Evolutionary conservation across 2,797 vertebrate species (phyloP).

Genomic region (Melanotaenia boesemani): DNA sequence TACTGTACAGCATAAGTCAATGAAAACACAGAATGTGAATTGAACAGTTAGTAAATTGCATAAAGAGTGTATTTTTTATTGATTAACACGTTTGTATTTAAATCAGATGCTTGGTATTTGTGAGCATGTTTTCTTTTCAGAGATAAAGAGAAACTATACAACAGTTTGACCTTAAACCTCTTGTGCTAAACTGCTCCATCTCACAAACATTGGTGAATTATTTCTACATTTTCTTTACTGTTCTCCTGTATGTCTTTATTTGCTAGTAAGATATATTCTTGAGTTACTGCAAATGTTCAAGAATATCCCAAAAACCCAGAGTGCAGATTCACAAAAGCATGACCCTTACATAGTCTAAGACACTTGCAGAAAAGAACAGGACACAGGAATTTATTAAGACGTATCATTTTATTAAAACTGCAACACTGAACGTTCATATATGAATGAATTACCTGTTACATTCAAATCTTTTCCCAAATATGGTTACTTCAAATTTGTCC

Average conservation of each 20-base stretch:
- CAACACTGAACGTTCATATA: no score
- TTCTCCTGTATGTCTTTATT: background rate
- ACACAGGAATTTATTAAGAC: background rate
- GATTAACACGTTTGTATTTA: slow-evolving; percentile 42
- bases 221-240: slow-evolving; percentile 9
- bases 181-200: slow-evolving; percentile 9
- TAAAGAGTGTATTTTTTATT: slow-evolving; percentile 24
- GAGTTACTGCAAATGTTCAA: background rate
- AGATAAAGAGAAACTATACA: slow-evolving; percentile 17
- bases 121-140: slow-evolving; percentile 40
- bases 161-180: background rate
- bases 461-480: background rate
- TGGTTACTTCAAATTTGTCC: background rate
- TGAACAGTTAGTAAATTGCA: slow-evolving; percentile 8
- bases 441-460: no score
- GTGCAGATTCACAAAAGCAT: background rate
- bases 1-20: slow-evolving; percentile 14
- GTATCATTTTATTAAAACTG: background rate
- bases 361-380: background rate
- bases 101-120: slow-evolving; percentile 49
- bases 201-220: slow-evolving; percentile 3
- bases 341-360: background rate
- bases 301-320: background rate
- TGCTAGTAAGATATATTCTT: background rate
- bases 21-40: slow-evolving; percentile 26